Conservation (phyloP, 2,113 vertebrate species). For the Elephas maximus region DNA sequence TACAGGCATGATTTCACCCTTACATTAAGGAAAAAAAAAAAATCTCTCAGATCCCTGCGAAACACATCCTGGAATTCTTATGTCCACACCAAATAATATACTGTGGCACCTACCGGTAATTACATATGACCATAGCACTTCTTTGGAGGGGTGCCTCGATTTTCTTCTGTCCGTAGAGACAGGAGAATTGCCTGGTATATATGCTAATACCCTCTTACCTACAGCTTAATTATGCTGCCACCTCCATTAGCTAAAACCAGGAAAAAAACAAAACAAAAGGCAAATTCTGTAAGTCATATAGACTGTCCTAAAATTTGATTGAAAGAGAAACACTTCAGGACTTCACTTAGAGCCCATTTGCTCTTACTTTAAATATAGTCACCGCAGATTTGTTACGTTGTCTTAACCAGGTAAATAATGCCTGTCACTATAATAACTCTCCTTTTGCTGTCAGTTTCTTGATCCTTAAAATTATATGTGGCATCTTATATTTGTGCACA, state of each 20-base stretch:
- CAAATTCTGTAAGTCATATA: slow-evolving; percentile 12
- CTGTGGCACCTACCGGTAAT: slow-evolving; percentile 51
- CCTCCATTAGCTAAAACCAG: slow-evolving; percentile 31
- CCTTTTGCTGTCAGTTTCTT: slow-evolving; percentile 3
- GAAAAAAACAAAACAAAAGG: neutral
- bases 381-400: neutral
- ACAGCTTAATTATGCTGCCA: neutral
- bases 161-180: slow-evolving; percentile 49
- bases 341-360: slow-evolving; percentile 31
- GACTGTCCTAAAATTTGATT: slow-evolving; percentile 15
- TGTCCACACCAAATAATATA: slow-evolving; percentile 67
- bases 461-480: slow-evolving; percentile 48
- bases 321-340: neutral
- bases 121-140: slow-evolving; percentile 58
- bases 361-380: neutral
- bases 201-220: slow-evolving; percentile 3
- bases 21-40: neutral
- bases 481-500: slow-evolving; percentile 23
- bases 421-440: neutral
- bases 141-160: slow-evolving; percentile 62
- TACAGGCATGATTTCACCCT: slow-evolving; percentile 59
- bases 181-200: slow-evolving; percentile 33
- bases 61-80: slow-evolving; percentile 63
- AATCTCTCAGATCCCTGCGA: neutral
- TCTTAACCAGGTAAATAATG: slow-evolving; percentile 56